Evolutionary conservation across 1,140 invertebrate species (phyloP).

Genomic region (Rhyacophila brunnea): DNA sequence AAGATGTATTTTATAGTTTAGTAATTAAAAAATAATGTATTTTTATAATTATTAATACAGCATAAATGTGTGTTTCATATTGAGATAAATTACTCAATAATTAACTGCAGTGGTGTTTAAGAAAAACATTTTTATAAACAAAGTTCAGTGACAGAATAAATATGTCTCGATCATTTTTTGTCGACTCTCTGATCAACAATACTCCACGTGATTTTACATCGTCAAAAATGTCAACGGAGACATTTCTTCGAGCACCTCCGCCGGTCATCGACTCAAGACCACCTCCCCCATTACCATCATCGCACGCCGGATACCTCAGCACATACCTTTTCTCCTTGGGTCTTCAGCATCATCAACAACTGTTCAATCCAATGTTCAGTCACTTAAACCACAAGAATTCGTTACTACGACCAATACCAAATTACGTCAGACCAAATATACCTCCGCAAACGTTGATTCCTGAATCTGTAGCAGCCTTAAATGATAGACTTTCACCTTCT

Average conservation of each 20-base stretch:
- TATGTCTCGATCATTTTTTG: constrained; percentile 75
- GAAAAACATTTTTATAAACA: too few species aligned
- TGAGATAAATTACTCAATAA: not conserved
- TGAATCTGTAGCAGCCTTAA: constrained; percentile 40
- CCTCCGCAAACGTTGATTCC: constrained; percentile 17
- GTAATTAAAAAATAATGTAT: not conserved
- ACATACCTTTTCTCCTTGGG: constrained; percentile 62
- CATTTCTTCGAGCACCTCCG: constrained; percentile 42
- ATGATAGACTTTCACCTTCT: constrained; percentile 5
- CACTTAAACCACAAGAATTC: constrained; percentile 30
- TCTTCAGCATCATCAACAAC: constrained; percentile 58
- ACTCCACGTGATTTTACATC: constrained; percentile 55
- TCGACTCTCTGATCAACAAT: constrained; percentile 71
- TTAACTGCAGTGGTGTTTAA: too few species aligned
- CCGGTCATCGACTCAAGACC: constrained; percentile 46
- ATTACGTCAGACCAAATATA: constrained; percentile 37
- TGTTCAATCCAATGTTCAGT: constrained; percentile 46
- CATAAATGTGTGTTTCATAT: not conserved
- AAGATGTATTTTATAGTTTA: too few species aligned
- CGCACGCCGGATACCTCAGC: constrained; percentile 58
- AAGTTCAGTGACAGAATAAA: not conserved
- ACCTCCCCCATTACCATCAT: constrained; percentile 56
- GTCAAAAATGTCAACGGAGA: constrained; percentile 43
- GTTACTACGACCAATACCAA: constrained; percentile 37
- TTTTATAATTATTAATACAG: not conserved